Evolutionary conservation across 1,140 invertebrate species (phyloP).

Genomic region (Goniozus legneri): DNA sequence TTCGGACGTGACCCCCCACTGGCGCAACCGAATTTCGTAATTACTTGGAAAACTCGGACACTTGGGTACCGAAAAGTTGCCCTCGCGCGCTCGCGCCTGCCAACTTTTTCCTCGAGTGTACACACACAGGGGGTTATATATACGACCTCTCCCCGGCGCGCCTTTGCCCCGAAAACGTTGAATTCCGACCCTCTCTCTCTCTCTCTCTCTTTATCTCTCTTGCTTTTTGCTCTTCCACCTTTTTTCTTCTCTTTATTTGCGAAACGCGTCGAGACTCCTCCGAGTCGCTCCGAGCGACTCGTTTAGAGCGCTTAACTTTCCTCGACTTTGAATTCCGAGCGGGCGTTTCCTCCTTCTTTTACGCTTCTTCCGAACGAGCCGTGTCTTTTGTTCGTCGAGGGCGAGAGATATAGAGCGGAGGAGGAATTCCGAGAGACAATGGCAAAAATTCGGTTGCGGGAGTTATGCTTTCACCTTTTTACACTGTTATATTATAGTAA

Average conservation of each 20-base stretch:
- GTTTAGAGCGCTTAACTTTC: neutral
- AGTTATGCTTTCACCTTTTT: neutral
- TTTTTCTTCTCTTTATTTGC: neutral
- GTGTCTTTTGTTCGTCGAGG: neutral
- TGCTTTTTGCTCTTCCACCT: too few species aligned
- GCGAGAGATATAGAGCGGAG: neutral
- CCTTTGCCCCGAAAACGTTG: neutral
- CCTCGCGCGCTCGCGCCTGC: too few species aligned
- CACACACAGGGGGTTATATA: too few species aligned
- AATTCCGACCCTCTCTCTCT: too few species aligned
- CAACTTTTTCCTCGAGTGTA: too few species aligned
- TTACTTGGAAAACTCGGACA: constrained; percentile 21
- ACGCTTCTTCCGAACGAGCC: too few species aligned
- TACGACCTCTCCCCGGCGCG: neutral
- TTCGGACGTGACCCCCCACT: neutral
- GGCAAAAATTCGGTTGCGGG: neutral
- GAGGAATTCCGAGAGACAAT: neutral
- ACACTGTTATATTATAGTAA: neutral
- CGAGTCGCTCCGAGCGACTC: neutral
- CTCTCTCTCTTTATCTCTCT: too few species aligned
- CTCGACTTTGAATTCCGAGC: neutral
- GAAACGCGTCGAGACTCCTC: neutral
- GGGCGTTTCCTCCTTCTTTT: neutral
- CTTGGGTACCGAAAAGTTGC: constrained; percentile 25
- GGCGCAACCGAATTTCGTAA: constrained; percentile 13